phyloP scores from a whole-genome alignment of 2,797 vertebrate genomes.

The Acanthiza pusilla region DNA sequence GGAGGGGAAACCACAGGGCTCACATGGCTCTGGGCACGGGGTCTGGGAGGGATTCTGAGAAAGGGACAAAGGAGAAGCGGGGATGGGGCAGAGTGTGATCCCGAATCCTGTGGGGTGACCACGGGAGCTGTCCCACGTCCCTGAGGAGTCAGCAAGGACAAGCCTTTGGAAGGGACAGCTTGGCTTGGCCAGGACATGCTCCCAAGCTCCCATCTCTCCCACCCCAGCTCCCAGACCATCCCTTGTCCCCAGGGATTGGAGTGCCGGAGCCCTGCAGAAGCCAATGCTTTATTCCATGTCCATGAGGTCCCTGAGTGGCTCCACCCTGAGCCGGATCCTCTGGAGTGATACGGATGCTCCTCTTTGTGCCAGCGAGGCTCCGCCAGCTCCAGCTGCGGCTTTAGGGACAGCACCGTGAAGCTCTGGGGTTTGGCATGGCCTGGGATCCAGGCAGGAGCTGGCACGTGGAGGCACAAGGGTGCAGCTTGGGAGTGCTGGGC shows the following conservation, averaged over 20 bases:
- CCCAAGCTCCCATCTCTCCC: not conserved
- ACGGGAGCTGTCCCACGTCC: fast-evolving
- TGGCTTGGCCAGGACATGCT: not conserved
- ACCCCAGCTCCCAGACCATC: not conserved
- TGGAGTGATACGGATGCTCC: not conserved
- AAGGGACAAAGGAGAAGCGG: not conserved
- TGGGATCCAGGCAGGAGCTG: not conserved
- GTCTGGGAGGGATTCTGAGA: not conserved
- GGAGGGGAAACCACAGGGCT: not conserved
- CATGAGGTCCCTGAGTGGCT: not conserved
- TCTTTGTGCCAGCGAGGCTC: fast-evolving
- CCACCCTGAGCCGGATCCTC: not conserved
- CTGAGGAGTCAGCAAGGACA: fast-evolving
- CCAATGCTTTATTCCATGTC: not conserved
- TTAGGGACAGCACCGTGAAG: not conserved
- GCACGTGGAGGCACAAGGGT: not conserved
- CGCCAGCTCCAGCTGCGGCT: fast-evolving
- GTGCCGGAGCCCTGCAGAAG: not conserved
- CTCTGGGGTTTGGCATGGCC: not conserved
- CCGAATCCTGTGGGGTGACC: not conserved
- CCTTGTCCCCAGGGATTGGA: not conserved
- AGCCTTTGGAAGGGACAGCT: not conserved
- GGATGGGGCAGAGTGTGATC: fast-evolving
- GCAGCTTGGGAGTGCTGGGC: not conserved
- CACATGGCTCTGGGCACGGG: not conserved